phyloP scores from a whole-genome alignment of 2,888 invertebrate species.

The Eupithecia dodoneata region DNA sequence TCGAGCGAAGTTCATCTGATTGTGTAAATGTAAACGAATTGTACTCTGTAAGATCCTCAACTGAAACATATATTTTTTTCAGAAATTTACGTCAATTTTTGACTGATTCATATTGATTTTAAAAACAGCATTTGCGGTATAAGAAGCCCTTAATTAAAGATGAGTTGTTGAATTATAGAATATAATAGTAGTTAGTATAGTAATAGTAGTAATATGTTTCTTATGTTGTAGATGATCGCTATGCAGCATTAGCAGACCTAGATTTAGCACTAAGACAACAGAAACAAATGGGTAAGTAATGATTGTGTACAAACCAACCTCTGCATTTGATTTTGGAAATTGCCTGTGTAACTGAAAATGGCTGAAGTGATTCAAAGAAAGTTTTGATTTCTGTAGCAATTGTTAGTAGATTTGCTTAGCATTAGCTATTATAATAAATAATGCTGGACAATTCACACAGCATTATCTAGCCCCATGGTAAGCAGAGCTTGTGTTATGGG shows the following conservation, averaged over 20 bases:
- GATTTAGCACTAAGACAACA: conserved; percentile 89
- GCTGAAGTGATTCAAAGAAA: background rate
- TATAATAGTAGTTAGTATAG: too few species aligned
- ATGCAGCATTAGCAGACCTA: conserved; percentile 97
- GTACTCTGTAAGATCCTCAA: background rate
- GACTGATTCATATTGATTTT: background rate
- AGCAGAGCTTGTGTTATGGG: too few species aligned
- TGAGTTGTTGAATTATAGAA: too few species aligned
- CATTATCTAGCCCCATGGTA: too few species aligned
- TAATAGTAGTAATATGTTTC: background rate
- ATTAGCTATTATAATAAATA: background rate
- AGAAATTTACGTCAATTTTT: background rate
- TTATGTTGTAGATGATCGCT: conserved; percentile 90
- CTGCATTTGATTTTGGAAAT: background rate
- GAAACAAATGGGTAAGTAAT: conserved; percentile 72
- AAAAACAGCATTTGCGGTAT: background rate
- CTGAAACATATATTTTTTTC: background rate
- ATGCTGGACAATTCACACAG: too few species aligned
- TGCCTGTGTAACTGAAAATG: background rate
- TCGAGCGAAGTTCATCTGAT: background rate
- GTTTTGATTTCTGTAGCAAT: background rate
- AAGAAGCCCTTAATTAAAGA: background rate
- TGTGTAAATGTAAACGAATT: background rate
- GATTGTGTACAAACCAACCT: background rate
- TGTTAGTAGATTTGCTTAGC: background rate